A percentile compares a stretch with the other conserved stretches of the same genome.
These are phyloP conservation scores for Myripristis jacobus DNA, from an alignment of 2,797 vertebrate genomes.

Conservation along the genomic window DNA sequence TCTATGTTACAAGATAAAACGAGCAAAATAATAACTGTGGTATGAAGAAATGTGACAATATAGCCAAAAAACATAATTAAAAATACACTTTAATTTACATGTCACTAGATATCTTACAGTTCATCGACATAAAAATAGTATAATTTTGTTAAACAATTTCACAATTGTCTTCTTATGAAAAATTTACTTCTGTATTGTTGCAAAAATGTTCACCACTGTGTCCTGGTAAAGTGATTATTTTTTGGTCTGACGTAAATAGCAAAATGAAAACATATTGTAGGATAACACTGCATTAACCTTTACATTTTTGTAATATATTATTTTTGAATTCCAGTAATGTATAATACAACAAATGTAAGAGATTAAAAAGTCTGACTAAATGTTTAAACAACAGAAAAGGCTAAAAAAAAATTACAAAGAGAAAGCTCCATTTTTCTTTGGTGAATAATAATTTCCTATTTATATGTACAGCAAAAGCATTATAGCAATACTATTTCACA, in stretches of 20 bases:
- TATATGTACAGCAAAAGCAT: slow-evolving; percentile 29
- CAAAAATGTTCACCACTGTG: too few species aligned
- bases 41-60: slow-evolving; percentile 5
- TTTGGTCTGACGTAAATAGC: slow-evolving; percentile 2
- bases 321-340: slow-evolving; percentile 55
- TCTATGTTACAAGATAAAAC: not conserved
- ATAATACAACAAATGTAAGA: slow-evolving; percentile 44
- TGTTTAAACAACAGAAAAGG: slow-evolving; percentile 23
- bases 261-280: slow-evolving; percentile 24
- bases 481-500: slow-evolving; percentile 39
- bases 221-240: not conserved
- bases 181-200: not conserved
- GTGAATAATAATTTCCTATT: slow-evolving; percentile 50
- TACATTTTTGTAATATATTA: slow-evolving; percentile 66
- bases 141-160: slow-evolving; percentile 60
- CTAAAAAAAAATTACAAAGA: slow-evolving; percentile 25
- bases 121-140: slow-evolving; percentile 59
- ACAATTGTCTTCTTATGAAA: slow-evolving; percentile 21
- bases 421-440: slow-evolving; percentile 14
- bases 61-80: slow-evolving; percentile 17
- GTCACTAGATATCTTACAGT: slow-evolving; percentile 50
- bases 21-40: not conserved
- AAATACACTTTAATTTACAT: slow-evolving; percentile 54
- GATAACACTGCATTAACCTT: not conserved
- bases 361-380: slow-evolving; percentile 35